phyloP scores from a whole-genome alignment of 2,888 invertebrate species.

The Operophtera brumata region DNA sequence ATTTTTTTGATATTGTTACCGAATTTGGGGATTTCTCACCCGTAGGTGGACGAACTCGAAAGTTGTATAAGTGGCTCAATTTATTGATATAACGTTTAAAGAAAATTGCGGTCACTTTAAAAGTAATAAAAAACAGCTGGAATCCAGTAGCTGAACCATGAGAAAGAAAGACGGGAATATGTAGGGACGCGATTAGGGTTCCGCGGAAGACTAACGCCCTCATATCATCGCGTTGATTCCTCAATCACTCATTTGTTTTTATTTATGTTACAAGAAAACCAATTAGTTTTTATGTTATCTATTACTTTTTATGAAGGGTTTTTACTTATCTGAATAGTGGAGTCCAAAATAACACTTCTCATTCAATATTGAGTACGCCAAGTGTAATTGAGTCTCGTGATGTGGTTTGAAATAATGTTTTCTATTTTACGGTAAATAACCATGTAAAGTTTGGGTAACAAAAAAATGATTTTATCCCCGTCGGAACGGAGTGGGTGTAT shows the following conservation, averaged over 20 bases:
- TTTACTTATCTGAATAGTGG: not conserved
- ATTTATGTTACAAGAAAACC: not conserved
- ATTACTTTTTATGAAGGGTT: not conserved
- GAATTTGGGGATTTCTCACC: conserved; percentile 41
- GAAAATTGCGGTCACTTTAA: conserved; percentile 66
- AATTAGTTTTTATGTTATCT: not conserved
- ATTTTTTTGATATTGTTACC: conserved; percentile 40
- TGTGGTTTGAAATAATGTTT: not conserved
- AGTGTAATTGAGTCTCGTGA: not conserved
- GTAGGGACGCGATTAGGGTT: conserved; percentile 48
- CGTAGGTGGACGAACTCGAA: conserved; percentile 53
- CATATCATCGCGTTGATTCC: not conserved
- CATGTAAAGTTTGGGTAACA: no score
- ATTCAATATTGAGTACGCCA: not conserved
- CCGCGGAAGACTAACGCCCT: conserved; percentile 33
- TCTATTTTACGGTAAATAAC: no score
- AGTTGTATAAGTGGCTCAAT: conserved; percentile 46
- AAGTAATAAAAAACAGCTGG: conserved; percentile 61
- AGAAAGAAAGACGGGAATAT: conserved; percentile 63
- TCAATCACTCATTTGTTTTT: no score
- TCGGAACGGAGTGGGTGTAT: no score
- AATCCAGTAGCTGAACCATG: conserved; percentile 77
- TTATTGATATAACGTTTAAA: conserved; percentile 68
- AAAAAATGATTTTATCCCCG: no score
- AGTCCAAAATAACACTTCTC: conserved; percentile 5